Evolutionary conservation across 2,113 vertebrate species (phyloP), one percentile per base, ranked within the genome.

Genomic region (Calyptomena viridis): DNA sequence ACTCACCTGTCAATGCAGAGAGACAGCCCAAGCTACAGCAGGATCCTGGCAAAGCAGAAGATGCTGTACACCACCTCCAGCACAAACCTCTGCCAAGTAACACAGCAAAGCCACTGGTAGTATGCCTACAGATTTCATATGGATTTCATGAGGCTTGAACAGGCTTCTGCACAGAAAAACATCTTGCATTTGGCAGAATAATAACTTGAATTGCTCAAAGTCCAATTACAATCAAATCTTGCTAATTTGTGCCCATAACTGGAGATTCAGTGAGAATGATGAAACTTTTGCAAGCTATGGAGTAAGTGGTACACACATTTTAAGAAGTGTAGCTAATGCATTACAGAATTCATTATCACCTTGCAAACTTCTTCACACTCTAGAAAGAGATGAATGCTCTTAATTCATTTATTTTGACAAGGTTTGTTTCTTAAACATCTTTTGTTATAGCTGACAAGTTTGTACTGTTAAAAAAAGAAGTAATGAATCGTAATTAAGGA

Each of bases 381-480:
- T 71, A 23, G 31, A 67, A 86, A 84, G 84, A 85, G 60, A 96
- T 94, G 82, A 92, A 90, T 90, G 81, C 84, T 96, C 87, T 91
- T 95, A 95, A 96, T 96, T 96, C 73, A 85, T 94, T 93, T 93
- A 91, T 94, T 97, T 95, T 96, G 94, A 94, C 75, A 95, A 84
- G 92, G 53, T 75, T 92, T 87, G 62, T 73, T 88, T 94, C 91
- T 86, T 93, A 91, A 94, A 94, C 79, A 89, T 90, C 83, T 86
- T 96, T 96, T 91, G 93, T 95, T 93, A 93, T 28, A 91, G 91
- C 90, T 93, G 92, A 42, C 86, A 84, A 93, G 85, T 94, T 96
- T 94, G 73, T 50, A 90, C 77, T 74, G 66, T 82, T 80, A 56
- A 85, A 85, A 89, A 77, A 80, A 73, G 74, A 82, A 75, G 59